A percentile compares a stretch with the other conserved stretches of the same genome.
Evolutionary conservation across 2,113 vertebrate species (phyloP).

Genomic region (Psophia crepitans): DNA sequence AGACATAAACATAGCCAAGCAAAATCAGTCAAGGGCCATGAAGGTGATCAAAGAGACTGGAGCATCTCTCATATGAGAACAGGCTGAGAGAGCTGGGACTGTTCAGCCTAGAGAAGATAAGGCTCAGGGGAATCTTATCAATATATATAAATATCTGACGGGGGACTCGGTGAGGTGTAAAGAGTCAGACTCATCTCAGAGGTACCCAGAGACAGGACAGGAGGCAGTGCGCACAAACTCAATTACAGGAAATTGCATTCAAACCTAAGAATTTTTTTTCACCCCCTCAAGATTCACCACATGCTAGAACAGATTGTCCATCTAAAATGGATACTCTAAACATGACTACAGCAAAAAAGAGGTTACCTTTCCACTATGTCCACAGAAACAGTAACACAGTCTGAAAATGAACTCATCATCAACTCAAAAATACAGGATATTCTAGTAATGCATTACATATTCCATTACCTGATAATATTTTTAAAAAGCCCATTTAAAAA

Average conservation of each 20-base stretch:
- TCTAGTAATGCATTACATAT: not conserved
- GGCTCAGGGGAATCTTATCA: not conserved
- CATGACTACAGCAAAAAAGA: not conserved
- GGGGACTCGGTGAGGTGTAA: not conserved
- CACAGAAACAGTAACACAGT: not conserved
- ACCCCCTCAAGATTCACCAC: not conserved
- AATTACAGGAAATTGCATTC: not conserved
- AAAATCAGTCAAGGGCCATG: not conserved
- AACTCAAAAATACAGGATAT: not conserved
- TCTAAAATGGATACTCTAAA: not conserved
- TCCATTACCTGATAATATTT: constrained; percentile 15
- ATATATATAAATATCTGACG: not conserved
- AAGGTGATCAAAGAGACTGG: not conserved
- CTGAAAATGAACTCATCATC: not conserved
- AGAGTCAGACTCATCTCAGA: not conserved
- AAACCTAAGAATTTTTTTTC: not conserved
- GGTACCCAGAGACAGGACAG: not conserved
- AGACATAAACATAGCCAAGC: not conserved
- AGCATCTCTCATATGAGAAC: not conserved
- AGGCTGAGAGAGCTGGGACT: not conserved
- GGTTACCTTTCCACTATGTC: not conserved
- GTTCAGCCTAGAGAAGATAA: not conserved
- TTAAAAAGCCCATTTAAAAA: constrained; percentile 3
- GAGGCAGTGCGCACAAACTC: not conserved
- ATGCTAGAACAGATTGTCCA: not conserved